Evolutionary conservation across 2,888 invertebrate species (phyloP), one percentile per base, ranked within the genome.

Genomic region (Slavum lentiscoides): DNA sequence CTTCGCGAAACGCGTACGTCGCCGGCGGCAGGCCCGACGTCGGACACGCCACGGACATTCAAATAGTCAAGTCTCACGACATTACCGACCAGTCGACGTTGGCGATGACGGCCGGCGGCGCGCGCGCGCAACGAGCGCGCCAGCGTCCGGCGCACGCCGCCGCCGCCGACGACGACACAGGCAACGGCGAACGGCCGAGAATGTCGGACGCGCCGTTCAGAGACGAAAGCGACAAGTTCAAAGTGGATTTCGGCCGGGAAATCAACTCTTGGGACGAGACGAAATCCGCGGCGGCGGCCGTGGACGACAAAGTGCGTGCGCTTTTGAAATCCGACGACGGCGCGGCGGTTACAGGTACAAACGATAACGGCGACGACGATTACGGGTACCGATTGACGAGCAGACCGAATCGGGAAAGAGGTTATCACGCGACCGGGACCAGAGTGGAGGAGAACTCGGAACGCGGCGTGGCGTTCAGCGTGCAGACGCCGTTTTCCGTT

Each of bases 31-130:
- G 64, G 1, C 43, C 55, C 5, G n/a, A 21, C 7, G 55, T 66
- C n/a, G 80, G 80, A 15, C 80, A 80, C 66, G 80, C 80, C 21
- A 64, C 80, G 8, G 80, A 80, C 9, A 64, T 80, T n/a, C 69
- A 72, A 39, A 72, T 80, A 39, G 4, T 55, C 19, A 80, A 43
- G n/a, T 80, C 80, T 19, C 72, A 72, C 53, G 80, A 80, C 11
- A 75, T 75, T 15, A 82, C 49, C 58, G 81, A 74, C 4, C 43
- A n/a, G 11, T 21, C 74, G 17, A n/a, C 43, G 55, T 23, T 55
- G 8, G 7, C 11, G 64, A 66, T 13, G 21, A 21, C 23, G 30
- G 30, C 81, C 66, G 17, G 11, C 21, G 4, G 19, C 37, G 30
- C 55, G 62, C 66, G 66, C 58, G 64, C 23, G 15, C 70, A 64